Evolutionary conservation across 2,113 vertebrate genomes (phyloP), one percentile per base, ranked within the genome.

Genomic region (Pygoscelis antarcticus): DNA sequence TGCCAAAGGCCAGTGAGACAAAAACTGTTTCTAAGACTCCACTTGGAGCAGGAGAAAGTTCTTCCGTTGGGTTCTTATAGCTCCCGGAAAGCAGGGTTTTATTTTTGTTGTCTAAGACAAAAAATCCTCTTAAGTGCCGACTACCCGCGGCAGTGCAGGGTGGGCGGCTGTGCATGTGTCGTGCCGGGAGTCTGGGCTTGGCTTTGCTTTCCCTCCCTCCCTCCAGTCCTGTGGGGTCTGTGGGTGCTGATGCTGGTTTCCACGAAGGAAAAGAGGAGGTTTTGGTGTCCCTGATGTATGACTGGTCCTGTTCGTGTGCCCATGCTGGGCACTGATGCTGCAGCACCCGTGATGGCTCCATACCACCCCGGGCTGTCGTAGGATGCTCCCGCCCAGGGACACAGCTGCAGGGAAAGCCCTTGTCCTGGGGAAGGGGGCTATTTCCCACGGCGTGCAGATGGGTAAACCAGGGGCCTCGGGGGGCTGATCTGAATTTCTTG

Each of bases 21-120:
- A 60, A 96, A 93, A 69, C 4, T 40, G 51, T 86, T 95, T 86
- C 62, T 85, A 65, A 85, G 91, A 9, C 78, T 95, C 66, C 2
- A 4, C 70, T 95, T 96, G 89, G 94, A 96, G 64, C 87, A 47
- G 66, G 89, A 85, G 95, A 93, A 96, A 90, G 94, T 91, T 94
- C 96, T 95, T 96, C 95, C 87, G 0, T 65, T 80, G 87, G 61
- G 18, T 96, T 96, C 96, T 96, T 96, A 89, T 95, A 94, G 93
- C 91, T 95, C 57, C 93, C 46, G 71, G 97, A 97, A 97, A 96
- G 80, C 22, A 0, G 64, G 58, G 84, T 46, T 96, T 96, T 96
- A 95, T 95, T 96, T 96, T 92, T 80, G 87, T 93, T 94, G 81
- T 96, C 95, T 51, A 90, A 91, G 94, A 96, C 95, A 92, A 91